Percentiles rank a stretch among this genome's conserved stretches.
phyloP scores from a whole-genome alignment of 2,113 vertebrate genomes.

The Dissostichus mawsoni region DNA sequence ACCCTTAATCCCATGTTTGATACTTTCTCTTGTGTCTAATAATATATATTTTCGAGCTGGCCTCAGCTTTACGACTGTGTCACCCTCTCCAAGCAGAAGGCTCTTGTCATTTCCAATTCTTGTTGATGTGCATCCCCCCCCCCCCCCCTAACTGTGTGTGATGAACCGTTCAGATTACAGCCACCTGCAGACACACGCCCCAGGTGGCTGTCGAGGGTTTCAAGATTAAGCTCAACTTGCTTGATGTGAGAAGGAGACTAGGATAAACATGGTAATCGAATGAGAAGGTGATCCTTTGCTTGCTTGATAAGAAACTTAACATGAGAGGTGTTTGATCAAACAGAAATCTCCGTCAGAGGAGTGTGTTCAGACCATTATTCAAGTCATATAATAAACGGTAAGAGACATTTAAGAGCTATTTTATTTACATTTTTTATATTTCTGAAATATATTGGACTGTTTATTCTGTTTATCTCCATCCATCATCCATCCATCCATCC shows the following conservation, averaged over 20 bases:
- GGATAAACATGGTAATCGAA: constrained; percentile 36
- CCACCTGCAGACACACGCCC: constrained; percentile 31
- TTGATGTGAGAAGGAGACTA: constrained; percentile 39
- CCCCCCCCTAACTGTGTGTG: constrained; percentile 31
- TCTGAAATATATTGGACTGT: no score
- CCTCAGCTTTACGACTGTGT: neutral
- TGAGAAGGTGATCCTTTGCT: constrained; percentile 29
- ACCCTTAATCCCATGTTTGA: neutral
- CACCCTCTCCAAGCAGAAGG: constrained; percentile 22
- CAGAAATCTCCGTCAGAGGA: neutral
- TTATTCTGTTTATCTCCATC: no score
- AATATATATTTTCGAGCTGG: no score
- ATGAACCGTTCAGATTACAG: constrained; percentile 52
- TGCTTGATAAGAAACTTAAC: constrained; percentile 33
- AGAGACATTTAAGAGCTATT: no score
- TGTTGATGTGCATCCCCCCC: constrained; percentile 6
- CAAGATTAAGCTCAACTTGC: constrained; percentile 44
- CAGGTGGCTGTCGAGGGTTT: constrained; percentile 42
- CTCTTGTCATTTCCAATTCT: constrained; percentile 43
- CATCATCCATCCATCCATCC: no score
- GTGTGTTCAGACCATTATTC: neutral
- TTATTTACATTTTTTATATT: no score
- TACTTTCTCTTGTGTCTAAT: no score
- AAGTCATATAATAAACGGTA: no score
- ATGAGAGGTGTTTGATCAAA: constrained; percentile 20